phyloP scores from a whole-genome alignment of 1,140 invertebrate genomes.

The Trinorchestia longiramus region DNA sequence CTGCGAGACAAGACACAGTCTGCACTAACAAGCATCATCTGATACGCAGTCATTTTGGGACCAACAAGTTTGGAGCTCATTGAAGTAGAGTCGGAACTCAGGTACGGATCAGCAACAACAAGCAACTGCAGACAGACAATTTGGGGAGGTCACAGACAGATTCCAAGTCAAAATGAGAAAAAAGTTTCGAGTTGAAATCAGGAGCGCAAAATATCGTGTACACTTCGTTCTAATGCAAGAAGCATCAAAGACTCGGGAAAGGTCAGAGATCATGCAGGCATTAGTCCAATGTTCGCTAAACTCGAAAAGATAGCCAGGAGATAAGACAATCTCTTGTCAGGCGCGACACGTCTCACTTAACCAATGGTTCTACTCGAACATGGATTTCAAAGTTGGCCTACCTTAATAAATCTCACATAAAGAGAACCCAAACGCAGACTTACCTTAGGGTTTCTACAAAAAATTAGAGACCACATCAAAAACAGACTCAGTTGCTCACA shows the following conservation, averaged over 20 bases:
- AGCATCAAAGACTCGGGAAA: not conserved
- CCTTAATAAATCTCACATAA: not conserved
- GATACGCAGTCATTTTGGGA: too few relatives aligned
- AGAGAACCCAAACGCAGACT: not conserved
- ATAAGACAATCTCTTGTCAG: not conserved
- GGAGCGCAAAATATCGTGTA: not conserved
- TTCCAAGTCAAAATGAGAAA: not conserved
- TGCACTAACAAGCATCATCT: too few relatives aligned
- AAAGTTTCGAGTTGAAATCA: not conserved
- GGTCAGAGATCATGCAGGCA: not conserved
- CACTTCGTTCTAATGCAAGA: not conserved
- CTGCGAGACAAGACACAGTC: too few relatives aligned
- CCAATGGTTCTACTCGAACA: not conserved
- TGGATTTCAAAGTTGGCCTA: not conserved
- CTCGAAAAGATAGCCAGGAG: not conserved
- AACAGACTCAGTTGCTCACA: not conserved
- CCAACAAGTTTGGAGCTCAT: too few relatives aligned
- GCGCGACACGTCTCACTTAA: not conserved
- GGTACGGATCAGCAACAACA: not conserved
- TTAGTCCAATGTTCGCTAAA: not conserved
- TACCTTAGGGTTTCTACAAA: not conserved
- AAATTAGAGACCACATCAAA: not conserved
- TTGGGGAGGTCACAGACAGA: not conserved
- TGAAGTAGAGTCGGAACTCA: not conserved
- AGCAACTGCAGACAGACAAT: not conserved